Conservation (phyloP, 37 sponge, comb jelly and placozoan genomes). For the Lycopodina hypogea region DNA sequence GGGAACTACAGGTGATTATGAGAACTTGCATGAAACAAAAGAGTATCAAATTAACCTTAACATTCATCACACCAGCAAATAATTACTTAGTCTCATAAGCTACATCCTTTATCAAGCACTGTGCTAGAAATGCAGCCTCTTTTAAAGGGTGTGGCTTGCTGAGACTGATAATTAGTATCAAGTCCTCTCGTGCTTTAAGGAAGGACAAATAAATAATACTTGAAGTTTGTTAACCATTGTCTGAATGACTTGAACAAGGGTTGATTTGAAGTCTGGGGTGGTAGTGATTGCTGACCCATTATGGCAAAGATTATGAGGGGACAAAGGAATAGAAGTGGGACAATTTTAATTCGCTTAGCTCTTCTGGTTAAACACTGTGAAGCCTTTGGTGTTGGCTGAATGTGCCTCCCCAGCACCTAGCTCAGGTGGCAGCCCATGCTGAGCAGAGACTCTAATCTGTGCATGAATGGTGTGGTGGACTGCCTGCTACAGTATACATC, state of each 20-base stretch:
- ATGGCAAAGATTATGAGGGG: constrained; percentile 46
- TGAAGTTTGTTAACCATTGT: too few species aligned
- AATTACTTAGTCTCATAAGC: too few species aligned
- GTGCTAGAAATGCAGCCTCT: too few species aligned
- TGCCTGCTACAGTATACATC: constrained; percentile 57
- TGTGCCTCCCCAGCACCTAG: constrained; percentile 73
- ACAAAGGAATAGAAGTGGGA: constrained; percentile 77
- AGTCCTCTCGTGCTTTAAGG: too few species aligned
- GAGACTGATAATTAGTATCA: too few species aligned
- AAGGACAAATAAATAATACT: too few species aligned
- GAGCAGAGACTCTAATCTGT: constrained; percentile 75
- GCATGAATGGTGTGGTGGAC: constrained; percentile 51
- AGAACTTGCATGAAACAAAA: too few species aligned
- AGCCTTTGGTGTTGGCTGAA: constrained; percentile 44
- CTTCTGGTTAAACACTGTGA: constrained; percentile 67
- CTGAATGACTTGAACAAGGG: constrained; percentile 75
- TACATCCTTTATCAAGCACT: too few species aligned
- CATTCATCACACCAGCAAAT: too few species aligned
- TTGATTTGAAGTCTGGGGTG: constrained; percentile 46
- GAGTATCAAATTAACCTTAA: too few species aligned
- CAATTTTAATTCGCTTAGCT: constrained; percentile 88
- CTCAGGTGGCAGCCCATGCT: constrained; percentile 57
- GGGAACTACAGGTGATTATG: too few species aligned
- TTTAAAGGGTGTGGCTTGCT: too few species aligned
- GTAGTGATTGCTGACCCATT: constrained; percentile 74